Evolutionary conservation across 2,113 vertebrate genomes (phyloP), one percentile per base, ranked within the genome.

Genomic region (Centrocercus urophasianus): DNA sequence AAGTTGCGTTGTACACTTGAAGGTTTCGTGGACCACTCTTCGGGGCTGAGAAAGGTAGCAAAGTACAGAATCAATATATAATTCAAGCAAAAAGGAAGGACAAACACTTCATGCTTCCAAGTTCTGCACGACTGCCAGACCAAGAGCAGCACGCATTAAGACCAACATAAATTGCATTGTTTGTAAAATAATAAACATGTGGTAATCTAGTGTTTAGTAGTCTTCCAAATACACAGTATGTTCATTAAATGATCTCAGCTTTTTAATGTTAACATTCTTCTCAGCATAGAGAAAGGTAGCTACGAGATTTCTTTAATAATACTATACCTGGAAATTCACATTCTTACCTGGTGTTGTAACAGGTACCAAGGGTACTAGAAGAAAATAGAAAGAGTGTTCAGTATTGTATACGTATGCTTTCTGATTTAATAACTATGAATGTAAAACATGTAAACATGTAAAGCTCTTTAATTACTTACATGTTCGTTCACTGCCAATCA

Each of bases 1-100:
- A 98, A 67, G 99, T 99, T 84, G 98, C 98, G 36, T 99, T 99
- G 92, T 98, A 98, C 18, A 99, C 98, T 83, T 98, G 98, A 83
- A 99, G 96, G 95, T 99, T 99, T 43, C 98, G 97, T 36, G 99
- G 99, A 13, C 98, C 98, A 84, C 97, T 98, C 32, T 96, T 98
- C 43, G 97, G 96, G 81, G 98, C 99, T 99, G 96, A 76, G 90
- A 86, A 92, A 76, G 2, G 6, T 77, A 67, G 83, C 73, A 34
- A 81, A 70, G 81, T 75, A 40, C 73, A 67, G 3, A 61, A 83
- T 74, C 70, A 90, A 40, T 32, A 76, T 4, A 42, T 22, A 48
- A 70, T 22, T 85, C 24, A 79, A 76, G 19, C 24, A 69, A 71
- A 88, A 67, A 60, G 10, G 61, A 72, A 8, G 11, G 43, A 81